A percentile compares a stretch with the other conserved stretches of the same genome.
Conservation (phyloP, 2,797 vertebrate species). For the Gambelia wislizenii region DNA sequence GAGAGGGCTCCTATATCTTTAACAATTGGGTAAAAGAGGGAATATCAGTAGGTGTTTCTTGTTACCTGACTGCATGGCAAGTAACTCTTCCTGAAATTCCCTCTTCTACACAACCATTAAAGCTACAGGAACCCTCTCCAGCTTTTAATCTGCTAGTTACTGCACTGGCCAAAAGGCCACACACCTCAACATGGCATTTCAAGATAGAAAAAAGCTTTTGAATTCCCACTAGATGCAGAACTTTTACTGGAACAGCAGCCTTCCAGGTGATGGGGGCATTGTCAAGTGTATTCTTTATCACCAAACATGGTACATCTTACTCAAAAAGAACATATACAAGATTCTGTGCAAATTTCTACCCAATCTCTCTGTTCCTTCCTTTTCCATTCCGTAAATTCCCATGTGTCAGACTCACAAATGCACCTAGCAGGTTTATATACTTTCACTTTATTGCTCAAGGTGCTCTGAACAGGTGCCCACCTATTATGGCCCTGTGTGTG, state of each 20-base stretch:
- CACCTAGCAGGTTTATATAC: neutral
- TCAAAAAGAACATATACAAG: neutral
- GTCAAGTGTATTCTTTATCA: neutral
- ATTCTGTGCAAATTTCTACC: neutral
- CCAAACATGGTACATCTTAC: no score
- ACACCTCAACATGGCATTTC: neutral
- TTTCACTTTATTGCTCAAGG: slow-evolving; percentile 4
- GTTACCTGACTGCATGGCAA: no score
- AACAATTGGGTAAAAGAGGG: no score
- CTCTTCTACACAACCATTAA: no score
- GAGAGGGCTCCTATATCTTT: no score
- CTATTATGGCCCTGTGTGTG: neutral
- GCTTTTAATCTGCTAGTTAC: no score
- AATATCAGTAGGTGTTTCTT: no score
- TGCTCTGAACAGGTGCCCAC: slow-evolving; percentile 18
- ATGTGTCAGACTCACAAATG: neutral
- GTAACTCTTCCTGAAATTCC: no score
- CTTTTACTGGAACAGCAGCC: no score
- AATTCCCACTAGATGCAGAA: neutral
- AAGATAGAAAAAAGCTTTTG: neutral
- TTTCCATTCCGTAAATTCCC: neutral
- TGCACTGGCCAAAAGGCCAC: neutral
- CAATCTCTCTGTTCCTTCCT: neutral
- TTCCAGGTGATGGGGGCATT: neutral
- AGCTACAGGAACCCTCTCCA: no score